phyloP scores from a whole-genome alignment of 2,113 vertebrate species.

The Nothoprocta pentlandii region DNA sequence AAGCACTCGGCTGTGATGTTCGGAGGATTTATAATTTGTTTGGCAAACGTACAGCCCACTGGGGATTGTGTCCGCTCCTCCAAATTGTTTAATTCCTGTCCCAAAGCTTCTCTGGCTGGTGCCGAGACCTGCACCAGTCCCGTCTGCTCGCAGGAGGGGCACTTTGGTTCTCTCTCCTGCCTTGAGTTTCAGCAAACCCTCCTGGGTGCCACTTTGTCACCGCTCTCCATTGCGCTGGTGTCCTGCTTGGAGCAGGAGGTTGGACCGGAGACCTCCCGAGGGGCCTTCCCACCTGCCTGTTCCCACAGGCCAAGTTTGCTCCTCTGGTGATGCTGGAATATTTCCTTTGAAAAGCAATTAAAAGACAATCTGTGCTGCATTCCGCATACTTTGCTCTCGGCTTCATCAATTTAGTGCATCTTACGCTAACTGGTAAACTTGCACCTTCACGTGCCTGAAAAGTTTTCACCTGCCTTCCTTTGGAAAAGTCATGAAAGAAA shows the following conservation, averaged over 20 bases:
- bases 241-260: neutral
- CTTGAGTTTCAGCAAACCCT: fast-evolving
- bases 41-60: neutral
- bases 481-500: neutral
- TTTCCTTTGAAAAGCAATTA: neutral
- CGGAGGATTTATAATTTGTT: neutral
- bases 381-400: neutral
- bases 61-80: neutral
- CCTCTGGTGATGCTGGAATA: neutral
- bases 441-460: neutral
- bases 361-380: neutral
- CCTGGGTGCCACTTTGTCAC: neutral
- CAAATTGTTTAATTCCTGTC: neutral
- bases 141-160: fast-evolving
- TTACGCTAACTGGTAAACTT: neutral
- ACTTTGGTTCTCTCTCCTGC: neutral
- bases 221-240: neutral
- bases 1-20: neutral
- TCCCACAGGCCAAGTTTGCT: fast-evolving
- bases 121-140: fast-evolving
- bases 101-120: neutral
- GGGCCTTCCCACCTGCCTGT: neutral
- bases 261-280: neutral
- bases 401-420: neutral
- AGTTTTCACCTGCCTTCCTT: neutral